Evolutionary conservation across 2,888 invertebrate species (phyloP).

Genomic region (Oscheius sp.): DNA sequence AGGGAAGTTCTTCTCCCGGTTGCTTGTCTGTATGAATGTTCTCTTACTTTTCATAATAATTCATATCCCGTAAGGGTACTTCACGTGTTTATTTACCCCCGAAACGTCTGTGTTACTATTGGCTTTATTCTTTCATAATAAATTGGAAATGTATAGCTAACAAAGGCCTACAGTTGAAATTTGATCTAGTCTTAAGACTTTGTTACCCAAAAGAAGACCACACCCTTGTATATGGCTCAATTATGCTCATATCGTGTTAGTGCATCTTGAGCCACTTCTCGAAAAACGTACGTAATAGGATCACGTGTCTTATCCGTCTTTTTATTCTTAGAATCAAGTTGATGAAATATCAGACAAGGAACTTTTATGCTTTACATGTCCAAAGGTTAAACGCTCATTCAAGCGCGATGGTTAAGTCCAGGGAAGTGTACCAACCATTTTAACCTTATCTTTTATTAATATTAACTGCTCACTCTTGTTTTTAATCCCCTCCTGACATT

Average conservation of each 20-base stretch:
- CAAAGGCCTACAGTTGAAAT: no score
- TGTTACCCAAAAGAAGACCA: no score
- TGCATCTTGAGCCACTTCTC: constrained; percentile 9
- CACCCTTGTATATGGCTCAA: no score
- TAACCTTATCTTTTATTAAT: no score
- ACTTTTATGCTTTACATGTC: not conserved
- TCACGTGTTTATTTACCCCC: constrained; percentile 9
- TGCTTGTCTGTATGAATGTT: not conserved
- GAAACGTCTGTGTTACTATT: not conserved
- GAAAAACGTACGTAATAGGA: not conserved
- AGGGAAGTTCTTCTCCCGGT: not conserved
- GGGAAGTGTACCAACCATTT: no score
- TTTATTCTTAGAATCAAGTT: not conserved
- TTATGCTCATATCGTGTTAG: constrained; percentile 18
- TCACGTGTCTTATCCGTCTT: not conserved
- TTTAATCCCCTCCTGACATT: no score
- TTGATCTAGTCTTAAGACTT: no score
- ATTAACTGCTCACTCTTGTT: no score
- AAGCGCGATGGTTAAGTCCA: not conserved
- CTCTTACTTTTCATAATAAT: constrained; percentile 18
- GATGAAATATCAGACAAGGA: constrained; percentile 12
- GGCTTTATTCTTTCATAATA: not conserved
- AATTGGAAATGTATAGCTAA: not conserved
- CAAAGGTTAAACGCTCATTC: no score
- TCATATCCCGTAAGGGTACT: constrained; percentile 21